Evolutionary conservation across 2,113 vertebrate genomes (phyloP), one percentile per base, ranked within the genome.

Genomic region (Poecile atricapillus): DNA sequence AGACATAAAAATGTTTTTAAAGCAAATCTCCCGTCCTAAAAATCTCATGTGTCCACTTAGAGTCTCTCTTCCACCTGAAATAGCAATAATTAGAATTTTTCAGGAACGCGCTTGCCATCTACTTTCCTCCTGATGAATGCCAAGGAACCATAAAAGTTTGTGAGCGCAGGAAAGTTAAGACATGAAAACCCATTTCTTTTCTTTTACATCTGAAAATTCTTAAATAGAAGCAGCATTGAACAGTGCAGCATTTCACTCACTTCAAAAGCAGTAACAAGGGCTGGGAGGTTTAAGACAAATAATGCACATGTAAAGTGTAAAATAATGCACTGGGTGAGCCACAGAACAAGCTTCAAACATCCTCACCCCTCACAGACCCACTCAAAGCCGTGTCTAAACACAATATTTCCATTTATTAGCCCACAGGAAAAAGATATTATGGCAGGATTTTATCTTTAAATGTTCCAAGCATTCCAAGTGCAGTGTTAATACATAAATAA

Each of bases 41-140:
- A 94, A 71, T 83, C 94, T 96, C 95, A 9, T 56, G 87, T 85
- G 88, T 85, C 93, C 93, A 53, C 67, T 93, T 83, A 89, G 93
- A 83, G 64, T 74, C 86, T 85, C 62, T 55, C 68, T 92, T 76
- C 67, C 91, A 96, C 95, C 95, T 96, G 95, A 97, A 97, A 96
- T 2, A 97, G 95, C 95, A 97, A 93, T 85, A 92, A 91, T 87
- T 49, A 53, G 60, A 75, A 84, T 69, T 89, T 75, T 94, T 80
- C 46, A 58, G 65, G 91, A 94, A 73, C 41, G 69, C 13, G 11
- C 24, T 73, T 90, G 87, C 90, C 94, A 86, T 95, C 87, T 52
- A 86, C 81, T 93, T 96, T 76, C 74, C 84, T 91, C 81, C 73
- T 28, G 74, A 60, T 0, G 1, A 92, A 82, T 46, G 95, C 94